Evolutionary conservation across 2,113 vertebrate species (phyloP).

Genomic region (Chaetorhynchus papuensis): DNA sequence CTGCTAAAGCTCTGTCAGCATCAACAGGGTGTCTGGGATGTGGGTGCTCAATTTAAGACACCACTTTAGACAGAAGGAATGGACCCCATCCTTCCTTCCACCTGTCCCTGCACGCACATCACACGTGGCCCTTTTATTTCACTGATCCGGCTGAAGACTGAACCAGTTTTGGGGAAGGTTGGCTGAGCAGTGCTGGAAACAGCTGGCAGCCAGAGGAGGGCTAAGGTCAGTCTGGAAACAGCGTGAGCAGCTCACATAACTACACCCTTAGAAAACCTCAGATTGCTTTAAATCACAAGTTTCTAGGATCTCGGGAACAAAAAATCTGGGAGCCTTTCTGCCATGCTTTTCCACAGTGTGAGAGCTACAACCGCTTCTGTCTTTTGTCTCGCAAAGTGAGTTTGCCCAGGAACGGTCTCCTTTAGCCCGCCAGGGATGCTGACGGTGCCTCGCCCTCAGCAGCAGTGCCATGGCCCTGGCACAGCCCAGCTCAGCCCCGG

Average conservation of each 20-base stretch:
- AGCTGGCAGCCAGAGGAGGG: neutral
- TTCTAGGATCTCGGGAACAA: neutral
- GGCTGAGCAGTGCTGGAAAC: neutral
- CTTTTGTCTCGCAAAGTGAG: neutral
- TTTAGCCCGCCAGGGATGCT: neutral
- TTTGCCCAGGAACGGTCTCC: neutral
- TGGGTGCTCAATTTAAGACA: neutral
- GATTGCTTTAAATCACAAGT: neutral
- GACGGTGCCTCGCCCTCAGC: neutral
- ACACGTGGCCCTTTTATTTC: fast-evolving
- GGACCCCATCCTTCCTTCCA: fast-evolving
- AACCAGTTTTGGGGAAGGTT: neutral
- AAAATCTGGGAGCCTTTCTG: neutral
- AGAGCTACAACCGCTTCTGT: neutral
- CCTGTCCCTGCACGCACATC: neutral
- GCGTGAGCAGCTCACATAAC: neutral
- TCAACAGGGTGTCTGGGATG: fast-evolving
- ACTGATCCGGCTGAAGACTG: neutral
- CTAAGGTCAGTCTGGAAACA: neutral
- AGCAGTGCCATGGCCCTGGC: neutral
- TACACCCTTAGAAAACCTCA: neutral
- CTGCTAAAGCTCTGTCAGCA: too few relatives aligned
- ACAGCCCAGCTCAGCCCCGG: neutral
- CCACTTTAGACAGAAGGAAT: neutral
- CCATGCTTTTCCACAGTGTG: fast-evolving